Base-by-base conservation (phyloP, 2,113 vertebrate genomes). In the Gasterosteus aculeatus region DNA sequence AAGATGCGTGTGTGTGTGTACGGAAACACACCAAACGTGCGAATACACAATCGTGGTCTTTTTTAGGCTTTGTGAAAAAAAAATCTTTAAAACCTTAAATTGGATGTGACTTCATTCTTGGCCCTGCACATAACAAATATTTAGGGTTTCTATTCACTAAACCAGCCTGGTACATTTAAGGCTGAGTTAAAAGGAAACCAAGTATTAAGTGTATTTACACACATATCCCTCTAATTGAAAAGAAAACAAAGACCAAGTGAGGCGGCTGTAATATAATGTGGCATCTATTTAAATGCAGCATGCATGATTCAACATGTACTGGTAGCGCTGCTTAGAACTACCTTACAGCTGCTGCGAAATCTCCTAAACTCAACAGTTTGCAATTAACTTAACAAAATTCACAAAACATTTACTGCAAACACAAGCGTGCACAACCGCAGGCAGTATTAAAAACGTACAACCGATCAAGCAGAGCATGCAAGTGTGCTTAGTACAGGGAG, bases 191-290 rank as follows among this genome's bases (percentile, higher is more conserved):
- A 35, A 35, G 26, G 35, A 51, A 69, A 56, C 26, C 46, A 58
- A 38, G 70, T 59, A 63, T 64, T 35, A 73, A n/a, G 54, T 73
- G 22, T 4, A 59, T 14, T 60, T 41, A 42, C 42, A 66, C 16
- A 71, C 7, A 9, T 59, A 58, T 49, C 47, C 19, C 65, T 12
- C 0, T 6, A 51, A 72, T 3, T 4, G 14, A 5, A 51, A 59
- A 26, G 18, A 2, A 58, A 80, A 69, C 57, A 38, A 61, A 42
- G 16, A 62, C 31, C 18, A 9, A 9, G 22, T 59, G 9, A 60
- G 26, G 26, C 19, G 38, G 60, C 64, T 26, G 4, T 53, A 12
- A 33, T 44, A 64, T 46, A 7, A 14, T 19, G 31, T n/a, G 3
- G 8, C 16, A 69, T 47, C 29, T 15, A 46, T 57, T 51, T 53